These are phyloP conservation scores for Gopherus flavomarginatus DNA, from an alignment of 2,113 vertebrate species.

Conservation along the genomic window DNA sequence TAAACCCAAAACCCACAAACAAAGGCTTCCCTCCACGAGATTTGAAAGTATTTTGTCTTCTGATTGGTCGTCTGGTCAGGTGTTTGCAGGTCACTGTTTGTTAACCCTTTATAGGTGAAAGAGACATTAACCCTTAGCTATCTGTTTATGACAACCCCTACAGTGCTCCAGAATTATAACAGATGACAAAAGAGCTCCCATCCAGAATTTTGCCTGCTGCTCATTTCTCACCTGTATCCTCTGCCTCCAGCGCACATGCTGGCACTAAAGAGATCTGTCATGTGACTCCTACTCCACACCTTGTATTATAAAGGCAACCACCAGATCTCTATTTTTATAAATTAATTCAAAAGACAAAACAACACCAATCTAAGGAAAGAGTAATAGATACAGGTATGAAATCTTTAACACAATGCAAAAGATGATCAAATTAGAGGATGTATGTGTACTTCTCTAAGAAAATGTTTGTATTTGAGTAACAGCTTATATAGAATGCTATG, in stretches of 20 bases:
- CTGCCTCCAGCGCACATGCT: background rate
- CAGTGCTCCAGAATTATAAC: background rate
- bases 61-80: too few relatives aligned
- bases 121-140: too few relatives aligned
- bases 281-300: background rate
- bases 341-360: background rate
- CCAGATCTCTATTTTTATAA: background rate
- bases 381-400: background rate
- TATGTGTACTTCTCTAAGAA: constrained; percentile 18
- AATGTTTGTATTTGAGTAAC: background rate
- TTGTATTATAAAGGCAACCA: background rate
- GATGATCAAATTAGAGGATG: background rate
- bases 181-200: background rate
- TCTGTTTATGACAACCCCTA: background rate
- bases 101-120: too few relatives aligned
- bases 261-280: background rate
- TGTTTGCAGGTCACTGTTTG: too few relatives aligned
- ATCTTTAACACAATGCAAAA: background rate
- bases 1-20: too few relatives aligned
- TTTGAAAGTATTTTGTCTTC: too few relatives aligned
- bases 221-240: background rate
- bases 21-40: too few relatives aligned
- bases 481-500: background rate
- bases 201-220: background rate
- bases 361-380: background rate